Conservation (phyloP, 2,797 vertebrate genomes). For the Pipistrellus pygmaeus region DNA sequence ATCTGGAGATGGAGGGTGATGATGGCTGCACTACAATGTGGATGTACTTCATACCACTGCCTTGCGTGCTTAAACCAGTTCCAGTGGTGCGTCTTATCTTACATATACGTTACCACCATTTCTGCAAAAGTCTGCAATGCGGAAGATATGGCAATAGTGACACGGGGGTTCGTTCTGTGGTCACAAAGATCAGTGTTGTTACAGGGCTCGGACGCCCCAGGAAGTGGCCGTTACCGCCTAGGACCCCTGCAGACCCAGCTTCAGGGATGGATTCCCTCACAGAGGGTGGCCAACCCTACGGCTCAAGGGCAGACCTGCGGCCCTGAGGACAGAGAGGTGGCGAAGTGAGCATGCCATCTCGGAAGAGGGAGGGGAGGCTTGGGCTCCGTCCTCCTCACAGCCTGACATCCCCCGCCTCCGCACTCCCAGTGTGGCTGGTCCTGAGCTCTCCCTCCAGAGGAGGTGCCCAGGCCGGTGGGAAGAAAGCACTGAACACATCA, state of each 20-base stretch:
- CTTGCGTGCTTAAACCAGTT: neutral
- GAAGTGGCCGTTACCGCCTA: neutral
- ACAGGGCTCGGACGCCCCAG: neutral
- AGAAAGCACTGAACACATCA: neutral
- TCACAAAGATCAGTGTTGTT: neutral
- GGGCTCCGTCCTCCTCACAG: neutral
- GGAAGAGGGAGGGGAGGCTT: neutral
- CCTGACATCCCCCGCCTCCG: fast-evolving
- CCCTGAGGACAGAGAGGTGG: neutral
- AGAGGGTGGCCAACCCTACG: neutral
- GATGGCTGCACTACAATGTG: fast-evolving
- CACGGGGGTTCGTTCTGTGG: neutral
- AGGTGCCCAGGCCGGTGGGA: neutral
- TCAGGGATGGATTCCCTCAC: neutral
- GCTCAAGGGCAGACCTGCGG: neutral
- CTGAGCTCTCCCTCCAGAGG: neutral
- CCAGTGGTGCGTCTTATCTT: neutral
- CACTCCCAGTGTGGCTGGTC: neutral
- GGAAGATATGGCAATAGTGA: neutral
- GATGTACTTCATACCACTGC: neutral
- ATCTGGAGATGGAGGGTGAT: neutral
- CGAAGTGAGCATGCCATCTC: neutral
- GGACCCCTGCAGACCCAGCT: neutral
- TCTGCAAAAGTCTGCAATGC: neutral
- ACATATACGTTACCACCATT: neutral